phyloP scores from a whole-genome alignment of 2,797 vertebrate genomes.

The Rhabdophis nuchalis region DNA sequence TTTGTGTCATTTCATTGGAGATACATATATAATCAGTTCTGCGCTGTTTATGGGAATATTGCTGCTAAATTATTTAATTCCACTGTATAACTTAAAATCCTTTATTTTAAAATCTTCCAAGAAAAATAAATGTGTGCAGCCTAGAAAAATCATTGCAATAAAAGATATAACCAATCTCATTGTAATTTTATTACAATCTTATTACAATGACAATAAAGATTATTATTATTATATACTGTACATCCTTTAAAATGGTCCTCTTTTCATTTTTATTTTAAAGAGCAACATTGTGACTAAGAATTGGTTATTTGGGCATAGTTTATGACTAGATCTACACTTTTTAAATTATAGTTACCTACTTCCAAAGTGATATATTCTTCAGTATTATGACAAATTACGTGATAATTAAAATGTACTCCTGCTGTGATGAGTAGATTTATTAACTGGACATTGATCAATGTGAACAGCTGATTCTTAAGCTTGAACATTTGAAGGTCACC shows the following conservation, averaged over 20 bases:
- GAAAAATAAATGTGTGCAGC: neutral
- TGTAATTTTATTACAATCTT: too few species aligned
- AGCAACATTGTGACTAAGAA: neutral
- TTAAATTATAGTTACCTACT: neutral
- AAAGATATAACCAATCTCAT: too few species aligned
- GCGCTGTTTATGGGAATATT: neutral
- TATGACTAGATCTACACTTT: neutral
- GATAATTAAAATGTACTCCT: slow-evolving; percentile 8
- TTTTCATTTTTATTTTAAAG: neutral
- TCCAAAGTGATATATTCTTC: neutral
- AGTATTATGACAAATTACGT: slow-evolving; percentile 8
- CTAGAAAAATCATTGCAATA: neutral
- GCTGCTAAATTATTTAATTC: neutral
- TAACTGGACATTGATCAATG: slow-evolving; percentile 12
- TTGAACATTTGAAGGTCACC: slow-evolving; percentile 13
- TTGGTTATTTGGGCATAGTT: neutral
- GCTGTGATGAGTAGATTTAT: neutral
- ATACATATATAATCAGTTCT: neutral
- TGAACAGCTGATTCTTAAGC: slow-evolving; percentile 14
- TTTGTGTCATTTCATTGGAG: neutral
- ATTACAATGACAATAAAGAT: too few species aligned
- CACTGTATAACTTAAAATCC: neutral
- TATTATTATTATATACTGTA: too few species aligned
- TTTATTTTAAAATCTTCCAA: neutral
- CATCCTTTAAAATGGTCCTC: neutral